These are phyloP conservation scores for Capitulum mitella DNA, from an alignment of 2,888 invertebrate genomes.

Conservation along the genomic window DNA sequence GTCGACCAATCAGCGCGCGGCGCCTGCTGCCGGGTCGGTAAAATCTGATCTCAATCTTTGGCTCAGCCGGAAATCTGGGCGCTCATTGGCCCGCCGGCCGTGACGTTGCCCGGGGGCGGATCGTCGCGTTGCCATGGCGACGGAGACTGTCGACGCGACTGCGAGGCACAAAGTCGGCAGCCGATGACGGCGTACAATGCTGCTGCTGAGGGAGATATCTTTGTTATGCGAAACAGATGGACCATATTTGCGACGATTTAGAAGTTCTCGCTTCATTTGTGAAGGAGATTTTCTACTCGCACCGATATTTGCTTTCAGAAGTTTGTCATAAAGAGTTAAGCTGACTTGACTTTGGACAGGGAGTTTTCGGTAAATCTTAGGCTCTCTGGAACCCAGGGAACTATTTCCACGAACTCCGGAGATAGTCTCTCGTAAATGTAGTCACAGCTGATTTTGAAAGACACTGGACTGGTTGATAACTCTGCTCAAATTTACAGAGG, in stretches of 20 bases:
- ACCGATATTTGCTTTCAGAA: slow-evolving; percentile 14
- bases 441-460: too few species aligned
- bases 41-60: slow-evolving; percentile 25
- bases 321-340: slow-evolving; percentile 16
- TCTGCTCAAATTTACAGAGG: too few species aligned
- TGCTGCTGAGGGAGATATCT: not conserved
- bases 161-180: slow-evolving; percentile 25
- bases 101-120: slow-evolving; percentile 32
- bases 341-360: not conserved
- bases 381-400: too few species aligned
- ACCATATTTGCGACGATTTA: slow-evolving; percentile 11
- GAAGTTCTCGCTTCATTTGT: slow-evolving; percentile 12
- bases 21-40: not conserved
- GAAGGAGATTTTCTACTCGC: not conserved
- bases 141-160: slow-evolving; percentile 31
- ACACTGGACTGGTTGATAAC: too few species aligned
- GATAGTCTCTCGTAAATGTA: too few species aligned
- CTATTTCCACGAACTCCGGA: too few species aligned
- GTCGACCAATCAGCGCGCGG: slow-evolving; percentile 32
- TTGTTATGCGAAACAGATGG: slow-evolving; percentile 13
- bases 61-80: slow-evolving; percentile 29
- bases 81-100: slow-evolving; percentile 28
- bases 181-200: not conserved
- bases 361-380: too few species aligned
- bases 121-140: slow-evolving; percentile 34